These are phyloP conservation scores for Pithys albifrons DNA, from an alignment of 2,113 vertebrate genomes.

Conservation along the genomic window DNA sequence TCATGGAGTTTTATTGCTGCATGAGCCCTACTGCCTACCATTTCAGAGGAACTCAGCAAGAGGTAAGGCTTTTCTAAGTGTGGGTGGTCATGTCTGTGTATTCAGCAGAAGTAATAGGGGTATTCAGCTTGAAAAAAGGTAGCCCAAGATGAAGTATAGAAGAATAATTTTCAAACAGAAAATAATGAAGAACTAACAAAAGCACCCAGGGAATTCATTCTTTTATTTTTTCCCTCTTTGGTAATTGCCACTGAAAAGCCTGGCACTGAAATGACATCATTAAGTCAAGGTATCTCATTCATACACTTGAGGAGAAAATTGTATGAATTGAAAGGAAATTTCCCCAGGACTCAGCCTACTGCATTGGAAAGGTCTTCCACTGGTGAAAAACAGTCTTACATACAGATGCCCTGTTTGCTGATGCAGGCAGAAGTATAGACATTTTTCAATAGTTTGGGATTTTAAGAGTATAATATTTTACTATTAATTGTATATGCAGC, in stretches of 20 bases:
- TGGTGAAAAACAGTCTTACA: neutral
- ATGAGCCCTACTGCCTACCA: slow-evolving; percentile 55
- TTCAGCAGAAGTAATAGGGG: slow-evolving; percentile 40
- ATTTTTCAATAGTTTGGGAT: neutral
- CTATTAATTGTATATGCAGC: neutral
- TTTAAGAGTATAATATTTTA: neutral
- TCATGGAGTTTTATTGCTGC: slow-evolving; percentile 65
- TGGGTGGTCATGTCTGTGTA: slow-evolving; percentile 51
- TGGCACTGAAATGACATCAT: slow-evolving; percentile 46
- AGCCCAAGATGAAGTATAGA: slow-evolving; percentile 29
- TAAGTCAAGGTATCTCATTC: slow-evolving; percentile 49
- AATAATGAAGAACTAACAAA: slow-evolving; percentile 65
- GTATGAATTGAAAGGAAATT: slow-evolving; percentile 38
- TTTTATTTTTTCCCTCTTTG: neutral
- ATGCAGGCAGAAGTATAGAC: neutral
- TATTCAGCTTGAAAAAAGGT: slow-evolving; percentile 50
- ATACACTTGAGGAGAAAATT: slow-evolving; percentile 22
- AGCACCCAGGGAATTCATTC: slow-evolving; percentile 24
- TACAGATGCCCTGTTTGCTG: neutral
- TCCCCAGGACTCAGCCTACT: neutral
- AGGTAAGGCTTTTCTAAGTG: slow-evolving; percentile 59
- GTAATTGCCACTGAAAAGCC: slow-evolving; percentile 52
- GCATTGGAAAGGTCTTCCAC: neutral
- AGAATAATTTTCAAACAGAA: slow-evolving; percentile 61
- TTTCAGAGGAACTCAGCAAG: slow-evolving; percentile 67